Evolutionary conservation across 2,888 invertebrate genomes (phyloP).

Genomic region (Pyrrhosoma nymphula): DNA sequence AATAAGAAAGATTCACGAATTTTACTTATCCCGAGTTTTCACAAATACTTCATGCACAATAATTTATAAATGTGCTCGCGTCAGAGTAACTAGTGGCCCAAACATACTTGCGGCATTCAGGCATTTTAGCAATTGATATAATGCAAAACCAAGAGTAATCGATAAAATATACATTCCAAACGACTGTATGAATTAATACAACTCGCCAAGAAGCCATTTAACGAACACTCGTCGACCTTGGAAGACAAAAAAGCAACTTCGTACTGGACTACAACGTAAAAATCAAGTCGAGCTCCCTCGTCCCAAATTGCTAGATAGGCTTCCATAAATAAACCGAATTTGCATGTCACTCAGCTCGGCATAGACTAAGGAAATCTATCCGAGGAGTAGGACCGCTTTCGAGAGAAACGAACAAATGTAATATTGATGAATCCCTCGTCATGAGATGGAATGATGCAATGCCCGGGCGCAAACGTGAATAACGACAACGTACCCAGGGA

Average conservation of each 20-base stretch:
- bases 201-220: too few species aligned
- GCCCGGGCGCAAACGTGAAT: constrained; percentile 4
- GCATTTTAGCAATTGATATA: too few species aligned
- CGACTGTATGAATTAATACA: too few species aligned
- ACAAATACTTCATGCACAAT: too few species aligned
- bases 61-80: too few species aligned
- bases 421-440: not conserved
- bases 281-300: not conserved
- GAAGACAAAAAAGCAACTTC: not conserved
- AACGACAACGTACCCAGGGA: not conserved
- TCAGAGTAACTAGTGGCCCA: too few species aligned
- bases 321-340: not conserved
- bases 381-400: not conserved
- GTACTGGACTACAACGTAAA: not conserved
- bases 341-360: not conserved
- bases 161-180: too few species aligned
- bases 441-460: not conserved
- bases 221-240: too few species aligned
- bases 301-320: not conserved
- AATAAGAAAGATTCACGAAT: too few species aligned
- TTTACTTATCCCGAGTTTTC: too few species aligned
- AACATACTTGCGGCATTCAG: too few species aligned
- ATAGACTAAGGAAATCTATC: not conserved
- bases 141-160: too few species aligned
- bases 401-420: not conserved